Percentiles rank a stretch among this genome's conserved stretches.
Conservation (phyloP, 2,797 vertebrate genomes). For the Glossophaga mutica region DNA sequence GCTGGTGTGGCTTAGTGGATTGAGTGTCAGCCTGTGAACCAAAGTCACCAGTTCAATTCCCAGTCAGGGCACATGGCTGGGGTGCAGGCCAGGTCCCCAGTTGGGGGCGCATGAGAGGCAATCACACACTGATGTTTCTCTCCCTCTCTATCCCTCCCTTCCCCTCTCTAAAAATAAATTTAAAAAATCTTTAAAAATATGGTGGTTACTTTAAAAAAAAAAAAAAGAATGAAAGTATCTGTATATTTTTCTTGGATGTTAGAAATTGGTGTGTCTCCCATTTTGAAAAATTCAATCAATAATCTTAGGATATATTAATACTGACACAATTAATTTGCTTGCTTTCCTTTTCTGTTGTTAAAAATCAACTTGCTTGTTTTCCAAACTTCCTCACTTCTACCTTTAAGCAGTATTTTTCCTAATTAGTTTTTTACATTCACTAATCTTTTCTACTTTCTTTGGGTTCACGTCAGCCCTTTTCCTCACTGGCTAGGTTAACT, state of each 20-base stretch:
- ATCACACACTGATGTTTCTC: too few relatives aligned
- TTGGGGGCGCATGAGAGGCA: too few relatives aligned
- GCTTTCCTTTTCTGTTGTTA: neutral
- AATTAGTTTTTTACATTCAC: conserved; percentile 12
- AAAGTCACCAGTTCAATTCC: too few relatives aligned
- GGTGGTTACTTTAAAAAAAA: neutral
- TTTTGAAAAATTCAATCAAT: neutral
- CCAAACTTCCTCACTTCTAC: neutral
- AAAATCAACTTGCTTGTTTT: neutral
- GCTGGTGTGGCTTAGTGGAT: too few relatives aligned
- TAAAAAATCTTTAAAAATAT: too few relatives aligned
- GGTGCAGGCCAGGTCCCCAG: too few relatives aligned
- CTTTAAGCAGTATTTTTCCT: neutral
- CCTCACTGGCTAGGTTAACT: neutral
- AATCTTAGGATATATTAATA: neutral
- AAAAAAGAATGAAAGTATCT: neutral
- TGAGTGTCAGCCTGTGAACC: too few relatives aligned
- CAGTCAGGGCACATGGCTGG: too few relatives aligned
- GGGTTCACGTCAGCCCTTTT: neutral
- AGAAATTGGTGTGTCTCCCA: neutral
- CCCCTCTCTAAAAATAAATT: too few relatives aligned
- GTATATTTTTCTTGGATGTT: neutral
- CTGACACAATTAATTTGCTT: neutral
- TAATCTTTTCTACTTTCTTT: conserved; percentile 1
- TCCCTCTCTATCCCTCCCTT: too few relatives aligned